Evolutionary conservation across 2,797 vertebrate genomes (phyloP).

Genomic region (Scomberomorus guttatus): DNA sequence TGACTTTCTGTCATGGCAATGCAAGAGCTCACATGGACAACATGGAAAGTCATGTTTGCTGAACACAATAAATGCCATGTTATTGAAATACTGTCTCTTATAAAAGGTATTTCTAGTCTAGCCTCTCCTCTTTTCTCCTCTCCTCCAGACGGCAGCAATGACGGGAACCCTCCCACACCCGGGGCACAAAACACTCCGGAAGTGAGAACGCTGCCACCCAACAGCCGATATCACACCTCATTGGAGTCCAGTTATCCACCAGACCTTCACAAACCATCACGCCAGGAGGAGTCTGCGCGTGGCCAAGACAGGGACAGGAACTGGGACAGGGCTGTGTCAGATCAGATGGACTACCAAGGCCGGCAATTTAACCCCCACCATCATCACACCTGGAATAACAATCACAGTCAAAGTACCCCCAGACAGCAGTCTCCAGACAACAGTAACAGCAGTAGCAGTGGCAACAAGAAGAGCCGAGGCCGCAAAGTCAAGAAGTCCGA

Average conservation of each 20-base stretch:
- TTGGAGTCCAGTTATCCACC: constrained; percentile 97
- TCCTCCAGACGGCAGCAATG: constrained; percentile 96
- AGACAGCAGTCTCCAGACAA: constrained; percentile 89
- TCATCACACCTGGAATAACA: constrained; percentile 91
- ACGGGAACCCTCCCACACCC: constrained; percentile 95
- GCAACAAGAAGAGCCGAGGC: constrained; percentile 83
- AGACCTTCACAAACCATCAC: constrained; percentile 97
- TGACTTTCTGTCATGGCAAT: constrained; percentile 60
- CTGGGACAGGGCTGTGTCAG: constrained; percentile 79
- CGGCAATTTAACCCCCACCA: constrained; percentile 83
- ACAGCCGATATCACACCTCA: constrained; percentile 92
- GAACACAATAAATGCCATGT: constrained; percentile 29
- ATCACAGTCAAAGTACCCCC: constrained; percentile 87
- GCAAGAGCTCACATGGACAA: constrained; percentile 52
- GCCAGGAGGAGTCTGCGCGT: constrained; percentile 91
- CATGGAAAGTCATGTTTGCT: constrained; percentile 53
- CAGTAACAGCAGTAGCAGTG: constrained; percentile 70
- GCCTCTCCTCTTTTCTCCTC: constrained; percentile 45
- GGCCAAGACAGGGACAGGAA: constrained; percentile 79
- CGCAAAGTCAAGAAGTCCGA: constrained; percentile 88
- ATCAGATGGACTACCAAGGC: constrained; percentile 88
- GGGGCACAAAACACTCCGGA: constrained; percentile 97
- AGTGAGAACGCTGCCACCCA: constrained; percentile 90
- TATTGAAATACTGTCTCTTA: not conserved
- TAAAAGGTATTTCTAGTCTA: constrained; percentile 26